These are phyloP conservation scores for Acanthosepion esculentum DNA, from an alignment of 2,888 invertebrate genomes.

Conservation along the genomic window DNA sequence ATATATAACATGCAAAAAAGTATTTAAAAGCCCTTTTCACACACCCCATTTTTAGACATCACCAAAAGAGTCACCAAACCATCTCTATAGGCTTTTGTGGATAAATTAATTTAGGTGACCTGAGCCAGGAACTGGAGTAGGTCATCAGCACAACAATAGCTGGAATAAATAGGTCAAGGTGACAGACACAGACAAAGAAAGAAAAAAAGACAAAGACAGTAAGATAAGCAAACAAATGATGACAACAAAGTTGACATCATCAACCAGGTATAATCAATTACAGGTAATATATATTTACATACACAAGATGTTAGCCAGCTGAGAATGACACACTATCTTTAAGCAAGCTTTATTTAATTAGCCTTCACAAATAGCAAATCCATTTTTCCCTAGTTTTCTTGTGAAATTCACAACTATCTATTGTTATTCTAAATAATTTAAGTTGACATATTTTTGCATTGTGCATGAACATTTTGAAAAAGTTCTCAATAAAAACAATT, in stretches of 20 bases:
- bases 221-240: not conserved
- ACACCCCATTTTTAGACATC: no score
- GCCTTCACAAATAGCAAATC: no score
- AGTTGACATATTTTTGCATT: no score
- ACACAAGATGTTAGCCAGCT: not conserved
- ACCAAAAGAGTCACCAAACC: no score
- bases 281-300: not conserved
- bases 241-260: not conserved
- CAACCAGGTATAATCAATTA: not conserved
- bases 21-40: no score
- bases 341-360: no score
- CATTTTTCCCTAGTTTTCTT: no score
- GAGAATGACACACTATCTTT: not conserved
- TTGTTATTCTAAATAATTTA: no score
- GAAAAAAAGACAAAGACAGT: not conserved
- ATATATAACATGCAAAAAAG: no score
- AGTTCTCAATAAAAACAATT: no score
- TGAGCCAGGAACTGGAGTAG: not conserved
- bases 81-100: not conserved
- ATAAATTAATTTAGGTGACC: not conserved
- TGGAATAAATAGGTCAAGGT: not conserved
- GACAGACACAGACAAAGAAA: not conserved
- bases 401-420: no score
- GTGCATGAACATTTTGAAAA: no score
- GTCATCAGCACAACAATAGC: not conserved